Evolutionary conservation across 1,140 invertebrate species (phyloP).

Genomic region (Sitophilus oryzae): DNA sequence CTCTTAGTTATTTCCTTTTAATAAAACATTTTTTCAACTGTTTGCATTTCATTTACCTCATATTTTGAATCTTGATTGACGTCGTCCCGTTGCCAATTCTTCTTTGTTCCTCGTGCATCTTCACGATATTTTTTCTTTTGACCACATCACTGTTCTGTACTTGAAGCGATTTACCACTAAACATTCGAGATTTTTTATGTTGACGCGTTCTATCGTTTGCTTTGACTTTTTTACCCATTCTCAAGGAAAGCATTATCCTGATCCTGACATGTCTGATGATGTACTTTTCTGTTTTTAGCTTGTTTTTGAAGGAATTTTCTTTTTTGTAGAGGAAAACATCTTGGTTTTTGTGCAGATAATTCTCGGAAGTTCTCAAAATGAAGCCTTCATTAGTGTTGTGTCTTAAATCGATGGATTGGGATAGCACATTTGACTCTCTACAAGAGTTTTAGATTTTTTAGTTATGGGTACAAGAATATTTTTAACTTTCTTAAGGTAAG

Average conservation of each 20-base stretch:
- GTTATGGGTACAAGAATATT: too few species aligned
- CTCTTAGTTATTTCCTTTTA: too few species aligned
- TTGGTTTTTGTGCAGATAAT: neutral
- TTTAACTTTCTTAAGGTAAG: too few species aligned
- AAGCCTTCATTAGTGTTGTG: neutral
- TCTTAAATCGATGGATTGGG: too few species aligned
- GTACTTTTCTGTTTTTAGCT: conserved; percentile 37
- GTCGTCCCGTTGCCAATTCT: conserved; percentile 39
- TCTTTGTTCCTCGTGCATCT: conserved; percentile 38
- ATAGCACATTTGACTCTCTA: too few species aligned
- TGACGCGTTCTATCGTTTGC: neutral
- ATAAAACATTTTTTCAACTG: too few species aligned
- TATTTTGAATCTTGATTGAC: conserved; percentile 42
- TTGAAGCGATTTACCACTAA: neutral
- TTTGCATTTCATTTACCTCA: conserved; percentile 41
- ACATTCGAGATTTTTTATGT: neutral
- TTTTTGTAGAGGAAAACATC: conserved; percentile 6
- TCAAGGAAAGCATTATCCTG: conserved; percentile 40
- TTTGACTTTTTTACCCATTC: conserved; percentile 32
- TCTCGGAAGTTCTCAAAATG: neutral
- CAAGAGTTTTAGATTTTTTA: too few species aligned
- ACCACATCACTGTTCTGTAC: conserved; percentile 3
- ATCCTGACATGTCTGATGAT: conserved; percentile 41
- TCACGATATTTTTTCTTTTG: conserved; percentile 20
- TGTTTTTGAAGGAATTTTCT: conserved; percentile 25